A percentile compares a stretch with the other conserved stretches of the same genome.
These are phyloP conservation scores for Caenorhabditis uteleia DNA, from an alignment of 2,888 invertebrate species.

Conservation along the genomic window DNA sequence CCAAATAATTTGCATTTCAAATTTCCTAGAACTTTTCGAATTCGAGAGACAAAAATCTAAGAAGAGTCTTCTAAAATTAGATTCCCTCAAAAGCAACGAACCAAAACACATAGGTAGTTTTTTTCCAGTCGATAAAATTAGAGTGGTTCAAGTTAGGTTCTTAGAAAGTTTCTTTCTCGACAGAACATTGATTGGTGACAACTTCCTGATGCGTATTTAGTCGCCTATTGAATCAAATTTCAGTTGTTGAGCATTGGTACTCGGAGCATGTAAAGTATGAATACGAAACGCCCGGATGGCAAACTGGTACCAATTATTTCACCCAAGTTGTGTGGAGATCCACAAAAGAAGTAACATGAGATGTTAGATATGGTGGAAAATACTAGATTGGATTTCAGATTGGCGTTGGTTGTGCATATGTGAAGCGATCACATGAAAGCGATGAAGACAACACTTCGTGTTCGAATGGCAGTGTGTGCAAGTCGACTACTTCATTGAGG, in stretches of 20 bases:
- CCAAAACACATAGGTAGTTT: no score
- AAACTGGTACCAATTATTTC: conserved; percentile 71
- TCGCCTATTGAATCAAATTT: no score
- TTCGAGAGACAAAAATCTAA: no score
- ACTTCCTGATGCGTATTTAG: no score
- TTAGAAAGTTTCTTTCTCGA: no score
- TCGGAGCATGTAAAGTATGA: conserved; percentile 66
- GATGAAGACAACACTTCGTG: conserved; percentile 37
- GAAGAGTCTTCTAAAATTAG: no score
- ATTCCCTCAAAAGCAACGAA: no score
- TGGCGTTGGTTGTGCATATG: conserved; percentile 53
- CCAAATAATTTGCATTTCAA: no score
- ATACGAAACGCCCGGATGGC: conserved; percentile 68
- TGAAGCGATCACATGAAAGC: conserved; percentile 28
- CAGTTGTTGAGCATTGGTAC: conserved; percentile 61
- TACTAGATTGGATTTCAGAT: conserved; percentile 40
- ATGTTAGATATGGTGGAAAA: background rate
- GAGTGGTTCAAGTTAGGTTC: no score
- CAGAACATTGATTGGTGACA: no score
- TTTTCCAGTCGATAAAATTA: no score
- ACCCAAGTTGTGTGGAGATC: conserved; percentile 73
- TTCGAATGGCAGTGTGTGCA: conserved; percentile 34
- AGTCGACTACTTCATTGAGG: conserved; percentile 30
- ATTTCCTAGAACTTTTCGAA: no score
- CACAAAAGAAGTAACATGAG: conserved; percentile 69